These are phyloP conservation scores for Procapra przewalskii DNA, from an alignment of 2,113 vertebrate species.

Conservation along the genomic window DNA sequence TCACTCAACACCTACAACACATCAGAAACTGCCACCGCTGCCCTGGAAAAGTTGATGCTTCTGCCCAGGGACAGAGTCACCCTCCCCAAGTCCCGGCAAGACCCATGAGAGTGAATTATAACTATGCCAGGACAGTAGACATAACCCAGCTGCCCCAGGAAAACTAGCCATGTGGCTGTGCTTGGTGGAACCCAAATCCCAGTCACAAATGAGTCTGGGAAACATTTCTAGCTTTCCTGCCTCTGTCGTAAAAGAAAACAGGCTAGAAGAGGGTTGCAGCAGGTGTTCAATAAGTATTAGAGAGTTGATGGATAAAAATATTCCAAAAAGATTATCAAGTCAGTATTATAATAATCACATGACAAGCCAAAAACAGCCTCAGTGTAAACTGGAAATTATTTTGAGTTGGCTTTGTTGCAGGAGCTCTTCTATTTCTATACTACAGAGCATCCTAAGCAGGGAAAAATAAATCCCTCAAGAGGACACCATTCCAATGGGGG, in stretches of 20 bases:
- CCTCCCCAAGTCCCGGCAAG: background rate
- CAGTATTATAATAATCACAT: background rate
- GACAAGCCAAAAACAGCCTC: background rate
- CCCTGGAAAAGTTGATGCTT: background rate
- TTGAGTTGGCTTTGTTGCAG: background rate
- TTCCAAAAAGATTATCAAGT: background rate
- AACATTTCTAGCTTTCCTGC: background rate
- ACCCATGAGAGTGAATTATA: background rate
- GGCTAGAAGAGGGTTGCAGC: background rate
- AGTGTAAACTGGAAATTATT: background rate
- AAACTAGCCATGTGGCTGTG: background rate
- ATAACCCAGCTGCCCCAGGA: background rate
- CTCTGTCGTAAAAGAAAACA: background rate
- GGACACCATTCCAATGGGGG: background rate
- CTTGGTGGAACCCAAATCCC: background rate
- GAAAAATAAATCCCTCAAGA: background rate
- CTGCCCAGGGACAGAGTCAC: background rate
- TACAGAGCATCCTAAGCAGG: no score
- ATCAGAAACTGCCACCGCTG: background rate
- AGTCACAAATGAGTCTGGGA: background rate
- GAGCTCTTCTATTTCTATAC: background rate
- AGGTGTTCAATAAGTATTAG: background rate
- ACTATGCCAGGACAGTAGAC: background rate
- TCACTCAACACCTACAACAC: background rate
- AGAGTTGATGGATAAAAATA: background rate